Base-by-base conservation (phyloP, 2,113 vertebrate species). In the Abramis brama region DNA sequence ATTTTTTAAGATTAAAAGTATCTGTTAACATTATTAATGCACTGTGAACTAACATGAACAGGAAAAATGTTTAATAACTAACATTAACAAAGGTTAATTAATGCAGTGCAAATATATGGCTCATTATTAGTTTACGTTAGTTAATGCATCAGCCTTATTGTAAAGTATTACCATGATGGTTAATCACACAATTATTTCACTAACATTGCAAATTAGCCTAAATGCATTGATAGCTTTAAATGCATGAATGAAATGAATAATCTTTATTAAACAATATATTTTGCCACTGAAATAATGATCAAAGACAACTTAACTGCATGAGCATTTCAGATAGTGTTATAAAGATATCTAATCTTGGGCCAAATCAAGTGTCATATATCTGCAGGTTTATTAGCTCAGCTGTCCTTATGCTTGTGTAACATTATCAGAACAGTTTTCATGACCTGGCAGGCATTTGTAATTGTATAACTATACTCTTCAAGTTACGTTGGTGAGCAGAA, bases 401-500 rank as follows among this genome's bases (percentile, higher is more conserved):
- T 57, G 55, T n/a, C 21, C 10, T 57, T 79, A 8, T 36, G 21
- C 0, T 13, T 23, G 21, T 8, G 6, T 59, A 60, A 60, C 19
- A 39, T 57, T 79, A 79, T 79, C 55, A 60, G 77, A 79, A 52
- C 15, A 55, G 13, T 50, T 9, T 79, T n/a, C 8, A 79, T 62
- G 76, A 79, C 2, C 3, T 45, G 59, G 39, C 8, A 45, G n/a
- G 43, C 23, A 60, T 79, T 43, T 39, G 2, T 66, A 15, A 30
- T 45, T 27, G 27, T 33, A 33, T 62, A 19, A 47, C 39, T 47
- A 8, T 47, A 4, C n/a, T 30, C n/a, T 66, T 47, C 25, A 47
- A 19, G 17, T 47, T 27, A 30, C 13, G 30, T 12, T 81, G 17
- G n/a, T 9, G 47, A 68, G 25, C 47, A 30, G 3, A 19, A 66